Percentiles rank a stretch among this genome's conserved stretches.
phyloP scores from a whole-genome alignment of 2,797 vertebrate genomes.

The Rhinophrynus dorsalis region DNA sequence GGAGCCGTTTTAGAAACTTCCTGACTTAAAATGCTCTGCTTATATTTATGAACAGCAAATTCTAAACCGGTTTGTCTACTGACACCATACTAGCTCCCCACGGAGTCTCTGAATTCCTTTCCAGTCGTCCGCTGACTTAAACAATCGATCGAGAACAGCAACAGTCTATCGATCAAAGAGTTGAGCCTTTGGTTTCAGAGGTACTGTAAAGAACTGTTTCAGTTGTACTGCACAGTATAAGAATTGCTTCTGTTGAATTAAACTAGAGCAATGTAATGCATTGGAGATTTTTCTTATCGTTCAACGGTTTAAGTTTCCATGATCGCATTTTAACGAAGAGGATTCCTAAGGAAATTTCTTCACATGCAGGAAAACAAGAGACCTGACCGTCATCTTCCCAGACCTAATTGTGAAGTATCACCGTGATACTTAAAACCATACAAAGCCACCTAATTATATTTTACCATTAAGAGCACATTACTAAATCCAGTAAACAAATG shows the following conservation, averaged over 20 bases:
- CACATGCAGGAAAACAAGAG: background rate
- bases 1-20: background rate
- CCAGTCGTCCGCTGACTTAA: too few species aligned
- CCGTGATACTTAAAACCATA: background rate
- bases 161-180: too few species aligned
- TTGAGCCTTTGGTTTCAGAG: too few species aligned
- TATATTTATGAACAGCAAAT: background rate
- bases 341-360: background rate
- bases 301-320: too few species aligned
- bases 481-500: slow-evolving; percentile 3
- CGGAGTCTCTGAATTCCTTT: too few species aligned
- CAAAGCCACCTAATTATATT: background rate
- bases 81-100: too few species aligned
- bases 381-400: background rate
- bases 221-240: too few species aligned
- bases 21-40: background rate
- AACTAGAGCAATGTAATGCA: too few species aligned
- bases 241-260: too few species aligned
- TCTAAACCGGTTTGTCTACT: background rate
- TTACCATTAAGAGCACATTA: background rate
- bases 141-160: too few species aligned
- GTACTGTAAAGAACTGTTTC: too few species aligned
- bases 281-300: background rate
- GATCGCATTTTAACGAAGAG: background rate
- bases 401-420: background rate